Base-by-base conservation (phyloP, 2,113 vertebrate species). In the Campylorhamphus procurvoides region DNA sequence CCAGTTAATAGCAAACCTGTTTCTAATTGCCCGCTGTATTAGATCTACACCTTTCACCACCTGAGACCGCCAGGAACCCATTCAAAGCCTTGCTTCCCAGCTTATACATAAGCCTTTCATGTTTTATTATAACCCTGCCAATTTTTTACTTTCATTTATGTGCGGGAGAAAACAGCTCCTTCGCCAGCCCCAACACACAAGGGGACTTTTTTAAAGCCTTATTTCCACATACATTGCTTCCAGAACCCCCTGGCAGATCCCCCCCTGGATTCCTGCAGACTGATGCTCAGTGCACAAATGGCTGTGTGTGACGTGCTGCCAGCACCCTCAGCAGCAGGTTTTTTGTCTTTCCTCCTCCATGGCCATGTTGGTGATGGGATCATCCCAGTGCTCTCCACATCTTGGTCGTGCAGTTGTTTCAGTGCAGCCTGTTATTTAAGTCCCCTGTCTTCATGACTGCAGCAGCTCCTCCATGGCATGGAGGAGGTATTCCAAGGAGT, bases 1-100 rank as follows among this genome's bases (percentile, higher is more conserved):
- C 83, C 79, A 93, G 92, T 97, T 97, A 97, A 98, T 97, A 97
- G 97, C 96, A 93, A 97, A 91, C 97, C 89, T 85, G 80, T 95
- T 97, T 97, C 96, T 98, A 97, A 98, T 98, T 98, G 97, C 98
- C 96, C 49, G 66, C 74, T 94, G 71, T 90, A 98, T 98, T 98
- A 99, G 97, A 98, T 97, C 89, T 98, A 96, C 87, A 97, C 97
- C 97, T 98, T 98, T 97, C 97, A 98, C 98, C 99, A 99, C 98
- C 99, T 99, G 99, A 98, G 99, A 97, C 98, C 97, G 35, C 90
- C 62, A 83, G 58, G 84, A 97, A 84, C 67, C 95, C 96, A 94
- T 98, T 97, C 97, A 97, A 77, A 96, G 87, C 90, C 78, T 92
- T 67, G 94, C 95, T 97, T 92, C 56, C 89, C 6, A 75, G 94